phyloP scores from a whole-genome alignment of 2,888 invertebrate genomes.

The Cephus pulcher region DNA sequence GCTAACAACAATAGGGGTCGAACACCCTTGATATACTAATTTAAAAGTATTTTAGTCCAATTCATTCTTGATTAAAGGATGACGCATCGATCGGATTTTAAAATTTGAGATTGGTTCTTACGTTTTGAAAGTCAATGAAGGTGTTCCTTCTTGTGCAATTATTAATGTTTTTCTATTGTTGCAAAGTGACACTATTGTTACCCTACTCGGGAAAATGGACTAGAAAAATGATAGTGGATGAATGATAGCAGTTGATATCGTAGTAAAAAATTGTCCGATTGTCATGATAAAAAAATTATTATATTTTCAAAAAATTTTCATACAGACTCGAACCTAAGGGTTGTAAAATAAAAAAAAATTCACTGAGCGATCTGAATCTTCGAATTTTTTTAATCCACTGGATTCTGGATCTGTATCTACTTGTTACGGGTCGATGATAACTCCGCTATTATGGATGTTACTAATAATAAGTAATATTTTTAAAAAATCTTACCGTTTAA shows the following conservation, averaged over 20 bases:
- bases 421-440: not conserved
- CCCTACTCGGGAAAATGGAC: not conserved
- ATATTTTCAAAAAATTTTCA: not conserved
- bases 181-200: not conserved
- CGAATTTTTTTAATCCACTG: not conserved
- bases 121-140: not conserved
- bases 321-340: not conserved
- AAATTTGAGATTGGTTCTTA: not conserved
- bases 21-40: not conserved
- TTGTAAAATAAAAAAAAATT: not conserved
- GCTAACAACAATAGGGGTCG: not conserved
- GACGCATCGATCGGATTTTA: not conserved
- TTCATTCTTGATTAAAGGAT: slow-evolving; percentile 2
- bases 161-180: not conserved
- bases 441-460: not conserved
- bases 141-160: not conserved
- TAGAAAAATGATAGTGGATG: not conserved
- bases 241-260: not conserved
- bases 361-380: not conserved
- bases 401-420: not conserved
- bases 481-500: slow-evolving; percentile 29
- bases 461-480: not conserved
- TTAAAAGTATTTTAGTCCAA: not conserved
- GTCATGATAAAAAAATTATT: not conserved
- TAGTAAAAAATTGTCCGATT: not conserved